Percentiles rank a stretch among this genome's conserved stretches.
Conservation (phyloP, 2,888 invertebrate genomes). For the Macaria notata region DNA sequence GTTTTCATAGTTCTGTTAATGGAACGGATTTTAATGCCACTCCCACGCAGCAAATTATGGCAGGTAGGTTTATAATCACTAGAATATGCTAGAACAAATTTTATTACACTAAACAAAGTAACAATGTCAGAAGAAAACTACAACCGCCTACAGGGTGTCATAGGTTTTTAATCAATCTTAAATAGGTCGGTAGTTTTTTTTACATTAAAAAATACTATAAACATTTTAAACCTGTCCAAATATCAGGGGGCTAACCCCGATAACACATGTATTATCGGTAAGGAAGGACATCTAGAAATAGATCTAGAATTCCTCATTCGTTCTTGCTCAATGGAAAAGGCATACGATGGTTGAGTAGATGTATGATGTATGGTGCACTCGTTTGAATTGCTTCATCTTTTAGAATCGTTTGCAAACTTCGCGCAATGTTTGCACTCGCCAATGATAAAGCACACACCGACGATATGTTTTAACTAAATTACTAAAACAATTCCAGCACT, state of each 20-base stretch:
- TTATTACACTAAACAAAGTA: constrained; percentile 47
- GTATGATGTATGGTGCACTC: constrained; percentile 33
- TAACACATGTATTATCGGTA: too few species aligned
- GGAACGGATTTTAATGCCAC: constrained; percentile 58
- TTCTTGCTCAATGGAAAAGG: too few species aligned
- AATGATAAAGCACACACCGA: constrained; percentile 65
- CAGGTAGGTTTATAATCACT: constrained; percentile 43
- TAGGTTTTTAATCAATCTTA: too few species aligned
- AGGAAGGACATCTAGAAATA: constrained; percentile 2
- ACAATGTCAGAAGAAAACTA: constrained; percentile 47
- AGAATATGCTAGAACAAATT: constrained; percentile 43
- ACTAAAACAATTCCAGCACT: constrained; percentile 51
- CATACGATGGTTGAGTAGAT: not conserved
- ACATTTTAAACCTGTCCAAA: too few species aligned
- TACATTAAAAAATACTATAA: too few species aligned
- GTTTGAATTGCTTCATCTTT: constrained; percentile 54
- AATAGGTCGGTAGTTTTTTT: too few species aligned
- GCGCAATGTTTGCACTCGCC: constrained; percentile 54
- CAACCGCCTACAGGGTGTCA: constrained; percentile 19
- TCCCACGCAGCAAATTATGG: constrained; percentile 53
- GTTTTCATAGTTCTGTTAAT: constrained; percentile 42
- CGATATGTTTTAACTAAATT: constrained; percentile 45
- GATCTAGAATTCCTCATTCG: not conserved
- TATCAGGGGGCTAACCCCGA: too few species aligned
- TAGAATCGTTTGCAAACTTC: constrained; percentile 44